These are phyloP conservation scores for Malacoraja senta DNA, from an alignment of 2,797 vertebrate genomes.

Conservation along the genomic window DNA sequence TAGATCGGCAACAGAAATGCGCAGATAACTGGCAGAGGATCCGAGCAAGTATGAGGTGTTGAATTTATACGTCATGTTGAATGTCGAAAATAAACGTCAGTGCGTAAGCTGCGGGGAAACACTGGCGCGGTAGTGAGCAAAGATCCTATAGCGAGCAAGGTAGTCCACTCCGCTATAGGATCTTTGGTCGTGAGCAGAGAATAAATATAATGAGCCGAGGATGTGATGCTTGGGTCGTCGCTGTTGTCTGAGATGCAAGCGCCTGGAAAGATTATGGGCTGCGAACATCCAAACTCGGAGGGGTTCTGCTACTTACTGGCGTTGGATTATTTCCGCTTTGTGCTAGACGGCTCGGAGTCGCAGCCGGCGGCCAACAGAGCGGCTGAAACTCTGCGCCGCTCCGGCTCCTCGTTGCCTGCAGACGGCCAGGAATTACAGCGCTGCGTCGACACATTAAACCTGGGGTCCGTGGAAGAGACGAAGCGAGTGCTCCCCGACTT, in stretches of 20 bases:
- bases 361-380: not conserved
- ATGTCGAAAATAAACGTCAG: too few species aligned
- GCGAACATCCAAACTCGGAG: not conserved
- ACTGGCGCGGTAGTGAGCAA: too few species aligned
- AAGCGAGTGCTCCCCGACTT: slow-evolving; percentile 52
- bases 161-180: too few species aligned
- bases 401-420: not conserved
- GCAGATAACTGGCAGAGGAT: too few species aligned
- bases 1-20: too few species aligned
- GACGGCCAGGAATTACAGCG: not conserved
- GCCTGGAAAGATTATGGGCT: not conserved
- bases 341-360: not conserved
- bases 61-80: too few species aligned
- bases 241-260: too few species aligned
- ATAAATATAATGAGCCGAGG: too few species aligned
- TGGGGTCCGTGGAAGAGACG: slow-evolving; percentile 50
- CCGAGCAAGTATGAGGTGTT: too few species aligned
- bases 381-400: not conserved
- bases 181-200: too few species aligned
- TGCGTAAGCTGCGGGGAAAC: not conserved
- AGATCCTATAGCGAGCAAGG: too few species aligned
- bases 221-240: not conserved
- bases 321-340: not conserved
- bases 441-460: slow-evolving; percentile 48
- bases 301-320: not conserved